Evolutionary conservation across 1,140 invertebrate genomes (phyloP), one percentile per base, ranked within the genome.

Genomic region (Drosophila mojavensis): DNA sequence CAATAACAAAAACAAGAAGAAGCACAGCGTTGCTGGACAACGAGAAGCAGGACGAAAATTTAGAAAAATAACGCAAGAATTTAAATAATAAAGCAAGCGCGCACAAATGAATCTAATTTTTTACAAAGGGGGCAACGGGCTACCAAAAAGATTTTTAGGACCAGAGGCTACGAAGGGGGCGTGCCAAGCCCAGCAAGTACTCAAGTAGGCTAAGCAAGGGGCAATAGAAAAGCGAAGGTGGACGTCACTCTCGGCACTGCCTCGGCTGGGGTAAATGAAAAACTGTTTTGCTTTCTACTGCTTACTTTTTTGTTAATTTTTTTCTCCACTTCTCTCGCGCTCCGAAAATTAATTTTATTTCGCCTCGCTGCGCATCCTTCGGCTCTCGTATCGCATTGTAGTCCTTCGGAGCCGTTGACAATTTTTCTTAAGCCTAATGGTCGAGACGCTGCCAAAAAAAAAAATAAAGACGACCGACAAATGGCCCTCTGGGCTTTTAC

Each of bases 101-200:
- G 70, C 85, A 88, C 73, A 91, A 91, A 91, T 91, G 88, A 91
- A 88, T 91, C 89, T 89, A 91, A 91, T 91, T 91, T 91, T 91
- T 91, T 84, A 91, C 71, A 85, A 91, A 91, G 74, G 75, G 65
- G 69, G 65, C 73, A 77, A 53, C 70, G 50, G 63, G 64, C 73
- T 71, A 45, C 45, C 61, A 58, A n/a, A 2, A 33, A 43, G 51
- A 43, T 50, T 66, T 53, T 10, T 6, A 39, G 10, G n/a, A 7
- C 10, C 24, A 3, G 0, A 13, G 13, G 15, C 0, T 20, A 13
- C 17, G 26, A 28, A 3, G 43, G 43, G n/a, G n/a, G 4, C 43
- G 36, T 11, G 20, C 47, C 5, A 28, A 69, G 43, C 51, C 68
- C 63, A 13, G 54, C 43, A 10, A 78, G 61, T 71, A 66, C 71